A percentile compares a stretch with the other conserved stretches of the same genome.
These are phyloP conservation scores for Bombus waltoni DNA, from an alignment of 1,140 invertebrate genomes.

Conservation along the genomic window DNA sequence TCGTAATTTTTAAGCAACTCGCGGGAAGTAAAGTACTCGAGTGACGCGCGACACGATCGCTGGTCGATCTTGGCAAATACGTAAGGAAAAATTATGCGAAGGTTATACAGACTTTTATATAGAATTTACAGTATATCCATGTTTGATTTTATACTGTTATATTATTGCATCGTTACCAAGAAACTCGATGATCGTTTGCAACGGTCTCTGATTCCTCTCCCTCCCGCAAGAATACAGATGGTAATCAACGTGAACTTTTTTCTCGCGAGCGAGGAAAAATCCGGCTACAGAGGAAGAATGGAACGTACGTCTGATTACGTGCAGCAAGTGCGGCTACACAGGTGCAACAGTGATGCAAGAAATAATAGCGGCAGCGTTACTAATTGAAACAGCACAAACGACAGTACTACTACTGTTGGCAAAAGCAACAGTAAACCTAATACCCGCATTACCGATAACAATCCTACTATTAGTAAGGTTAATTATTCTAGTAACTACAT, in stretches of 20 bases:
- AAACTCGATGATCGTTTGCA: not conserved
- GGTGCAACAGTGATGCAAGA: conserved; percentile 7
- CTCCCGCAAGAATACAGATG: not conserved
- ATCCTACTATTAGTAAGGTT: not conserved
- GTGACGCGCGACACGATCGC: too few relatives aligned
- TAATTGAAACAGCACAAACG: not conserved
- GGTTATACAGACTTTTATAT: too few relatives aligned
- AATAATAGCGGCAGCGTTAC: conserved; percentile 6
- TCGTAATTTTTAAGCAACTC: too few relatives aligned
- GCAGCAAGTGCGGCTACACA: not conserved
- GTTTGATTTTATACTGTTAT: not conserved
- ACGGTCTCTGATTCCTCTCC: not conserved
- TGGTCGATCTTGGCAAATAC: too few relatives aligned
- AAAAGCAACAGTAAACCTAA: not conserved
- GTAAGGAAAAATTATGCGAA: too few relatives aligned
- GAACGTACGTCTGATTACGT: not conserved
- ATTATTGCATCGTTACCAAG: not conserved
- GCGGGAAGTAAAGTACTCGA: too few relatives aligned
- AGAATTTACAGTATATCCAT: too few relatives aligned
- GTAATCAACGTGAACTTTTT: not conserved
- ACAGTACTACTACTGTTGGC: not conserved
- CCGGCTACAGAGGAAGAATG: not conserved
- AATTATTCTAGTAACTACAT: not conserved
- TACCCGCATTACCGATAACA: not conserved
- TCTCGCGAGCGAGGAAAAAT: not conserved